Base-by-base conservation (phyloP, 2,113 vertebrate genomes). In the Hirundichthys speculiger region DNA sequence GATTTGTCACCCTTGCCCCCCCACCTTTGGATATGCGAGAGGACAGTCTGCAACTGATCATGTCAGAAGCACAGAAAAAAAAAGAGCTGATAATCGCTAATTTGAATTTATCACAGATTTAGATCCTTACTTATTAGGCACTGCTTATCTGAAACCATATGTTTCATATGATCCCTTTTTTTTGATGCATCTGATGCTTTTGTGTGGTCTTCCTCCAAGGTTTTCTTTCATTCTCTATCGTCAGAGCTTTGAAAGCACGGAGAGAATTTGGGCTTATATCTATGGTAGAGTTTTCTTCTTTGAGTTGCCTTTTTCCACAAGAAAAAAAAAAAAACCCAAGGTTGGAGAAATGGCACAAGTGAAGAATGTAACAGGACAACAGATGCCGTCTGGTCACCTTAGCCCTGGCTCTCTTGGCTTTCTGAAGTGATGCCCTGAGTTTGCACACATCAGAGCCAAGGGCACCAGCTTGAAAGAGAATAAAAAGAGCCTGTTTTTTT, bases 401-500 rank as follows among this genome's bases (percentile, higher is more conserved):
- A 39, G 74, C 59, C 56, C 54, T 48, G 61, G 60, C 56, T 64
- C 56, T 64, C 38, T 50, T 38, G 46, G 42, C 66, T 48, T 30
- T 68, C 53, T 61, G 42, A 72, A 68, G 51, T 25, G 53, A 73
- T 62, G 74, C 48, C 50, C 71, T 64, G 47, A 61, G 73, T 61
- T 73, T 54, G 42, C 50, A 60, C 52, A 59, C 57, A 54, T 77
- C 77, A 71, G 22, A 75, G 21, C 60, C 80, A 86, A 89, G 84
- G 87, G 48, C 80, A 79, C 15, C 56, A 51, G 50, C 50, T 61
- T 61, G 51, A 68, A 47, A 53, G 52, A 45, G 45, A 64, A 73
- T 15, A 24, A 65, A 67, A 57, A 54, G 13, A 13, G 1, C 39
- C 1, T 16, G 12, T 13, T 13, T n/a, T 5, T 27, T 27, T 52